A percentile compares a stretch with the other conserved stretches of the same genome.
These are phyloP conservation scores for Coturnix japonica DNA, from an alignment of 2,113 vertebrate genomes.

Conservation along the genomic window DNA sequence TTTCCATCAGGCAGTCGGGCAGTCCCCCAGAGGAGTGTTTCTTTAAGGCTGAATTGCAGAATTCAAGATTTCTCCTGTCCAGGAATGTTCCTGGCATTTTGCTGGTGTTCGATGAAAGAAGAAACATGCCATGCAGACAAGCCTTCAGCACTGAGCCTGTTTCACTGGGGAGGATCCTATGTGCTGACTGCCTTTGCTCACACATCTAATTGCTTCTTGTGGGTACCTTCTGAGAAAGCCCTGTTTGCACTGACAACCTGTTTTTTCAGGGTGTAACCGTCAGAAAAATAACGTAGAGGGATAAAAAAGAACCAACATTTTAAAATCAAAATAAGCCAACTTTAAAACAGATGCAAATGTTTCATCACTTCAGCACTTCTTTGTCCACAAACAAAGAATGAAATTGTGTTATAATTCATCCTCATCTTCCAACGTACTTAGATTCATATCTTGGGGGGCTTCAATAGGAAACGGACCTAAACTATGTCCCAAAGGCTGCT, in stretches of 20 bases:
- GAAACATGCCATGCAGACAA: not conserved
- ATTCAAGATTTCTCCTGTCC: not conserved
- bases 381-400: conserved; percentile 28
- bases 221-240: conserved; percentile 23
- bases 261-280: conserved; percentile 1
- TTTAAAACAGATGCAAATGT: not conserved
- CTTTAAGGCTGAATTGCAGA: not conserved
- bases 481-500: not conserved
- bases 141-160: not conserved
- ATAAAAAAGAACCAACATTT: not conserved
- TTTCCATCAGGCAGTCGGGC: not conserved
- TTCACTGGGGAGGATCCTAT: not conserved
- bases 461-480: not conserved
- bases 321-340: not conserved
- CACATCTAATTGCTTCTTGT: not conserved
- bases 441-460: not conserved
- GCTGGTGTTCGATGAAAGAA: not conserved
- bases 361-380: conserved; percentile 33
- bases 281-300: conserved; percentile 22
- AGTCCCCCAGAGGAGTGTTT: not conserved
- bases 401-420: conserved; percentile 2
- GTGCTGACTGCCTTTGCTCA: not conserved
- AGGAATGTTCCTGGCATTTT: not conserved
- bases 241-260: not conserved
- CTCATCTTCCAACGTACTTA: not conserved